Base-by-base conservation (phyloP, 2,113 vertebrate species). In the Bufo gargarizans region DNA sequence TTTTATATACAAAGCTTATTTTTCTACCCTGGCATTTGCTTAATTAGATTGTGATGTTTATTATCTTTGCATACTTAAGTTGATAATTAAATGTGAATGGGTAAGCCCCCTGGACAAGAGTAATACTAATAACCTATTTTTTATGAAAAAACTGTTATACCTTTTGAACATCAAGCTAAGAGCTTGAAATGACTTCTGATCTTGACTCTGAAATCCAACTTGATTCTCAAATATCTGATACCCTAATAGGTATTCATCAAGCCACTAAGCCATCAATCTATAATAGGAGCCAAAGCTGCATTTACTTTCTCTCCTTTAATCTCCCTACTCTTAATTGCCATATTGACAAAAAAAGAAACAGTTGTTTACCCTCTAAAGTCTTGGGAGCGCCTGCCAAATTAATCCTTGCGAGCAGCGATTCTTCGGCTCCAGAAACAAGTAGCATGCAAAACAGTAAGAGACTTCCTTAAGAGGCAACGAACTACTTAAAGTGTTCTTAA, bases 311-410 rank as follows among this genome's bases (percentile, higher is more conserved):
- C 91, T 93, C 91, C 93, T 94, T 94, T 95, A 94, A 94, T 95
- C 92, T 94, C 89, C 63, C 20, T 0, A 61, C 92, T 94, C 91
- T 92, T 95, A 95, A 94, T 95, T 95, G 94, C 93, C 92, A 92
- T 94, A 94, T 93, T 95, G 94, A 96, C 93, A 94, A 91, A 93
- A 71, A 94, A 94, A 94, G 92, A 95, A 96, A 93, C 92, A 93
- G 91, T 95, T 95, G 93, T 96, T 96, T 96, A 94, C 94, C 91
- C 95, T 95, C 91, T 89, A 90, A 93, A 93, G 77, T 94, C 94
- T 95, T 93, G 88, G 88, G 92, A 94, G 94, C 92, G 91, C 87
- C 91, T 93, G 90, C 93, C 91, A 95, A 94, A 95, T 94, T 94
- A 95, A 94, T 95, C 93, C 93, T 95, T 95, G 93, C 92, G 93